Evolutionary conservation across 2,888 invertebrate species (phyloP).

Genomic region (Phrixothrix hirtus): DNA sequence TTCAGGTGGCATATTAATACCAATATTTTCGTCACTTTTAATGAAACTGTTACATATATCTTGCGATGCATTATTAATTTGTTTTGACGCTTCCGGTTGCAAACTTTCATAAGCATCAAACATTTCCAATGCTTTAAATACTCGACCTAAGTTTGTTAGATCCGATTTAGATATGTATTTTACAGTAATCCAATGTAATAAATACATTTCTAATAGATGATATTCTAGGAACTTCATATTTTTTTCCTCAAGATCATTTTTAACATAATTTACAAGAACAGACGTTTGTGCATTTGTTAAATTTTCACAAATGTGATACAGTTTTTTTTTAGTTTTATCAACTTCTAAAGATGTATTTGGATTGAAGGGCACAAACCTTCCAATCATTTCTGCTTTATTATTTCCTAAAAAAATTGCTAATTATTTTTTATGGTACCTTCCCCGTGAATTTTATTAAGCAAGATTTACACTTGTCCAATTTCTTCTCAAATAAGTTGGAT

Average conservation of each 20-base stretch:
- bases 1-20: neutral
- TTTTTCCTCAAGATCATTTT: conserved; percentile 36
- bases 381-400: conserved; percentile 31
- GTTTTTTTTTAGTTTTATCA: conserved; percentile 55
- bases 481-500: too few species aligned
- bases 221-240: conserved; percentile 34
- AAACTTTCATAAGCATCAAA: conserved; percentile 7
- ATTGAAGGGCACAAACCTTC: conserved; percentile 38
- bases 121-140: conserved; percentile 44
- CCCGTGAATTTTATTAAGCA: too few species aligned
- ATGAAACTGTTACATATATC: neutral
- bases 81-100: neutral
- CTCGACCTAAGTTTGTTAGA: conserved; percentile 38
- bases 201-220: conserved; percentile 44
- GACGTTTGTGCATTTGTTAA: conserved; percentile 47
- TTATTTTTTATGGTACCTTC: too few species aligned
- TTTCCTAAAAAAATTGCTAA: conserved; percentile 40
- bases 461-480: too few species aligned
- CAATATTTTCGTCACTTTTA: neutral
- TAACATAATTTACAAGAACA: conserved; percentile 35
- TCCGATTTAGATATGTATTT: conserved; percentile 40
- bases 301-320: conserved; percentile 57
- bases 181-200: conserved; percentile 45
- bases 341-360: conserved; percentile 47
- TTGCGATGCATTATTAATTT: neutral